These are phyloP conservation scores for Saccostrea cuccullata DNA, from an alignment of 1,140 invertebrate genomes.

Conservation along the genomic window DNA sequence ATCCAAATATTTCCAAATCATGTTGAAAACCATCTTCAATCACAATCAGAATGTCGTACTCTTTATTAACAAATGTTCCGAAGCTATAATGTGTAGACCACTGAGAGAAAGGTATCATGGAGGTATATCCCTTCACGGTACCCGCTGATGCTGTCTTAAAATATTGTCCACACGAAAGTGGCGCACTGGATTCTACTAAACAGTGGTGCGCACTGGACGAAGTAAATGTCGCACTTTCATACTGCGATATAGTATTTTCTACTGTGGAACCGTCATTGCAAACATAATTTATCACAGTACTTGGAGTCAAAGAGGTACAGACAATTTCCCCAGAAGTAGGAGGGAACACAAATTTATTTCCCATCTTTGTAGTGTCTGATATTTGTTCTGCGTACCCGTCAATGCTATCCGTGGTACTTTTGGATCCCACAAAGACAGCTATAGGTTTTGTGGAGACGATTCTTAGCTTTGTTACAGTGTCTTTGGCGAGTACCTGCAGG, in stretches of 20 bases:
- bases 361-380: slow-evolving; percentile 2
- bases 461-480: neutral
- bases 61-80: neutral
- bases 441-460: slow-evolving; percentile 2
- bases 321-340: neutral
- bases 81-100: slow-evolving; percentile 9
- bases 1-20: neutral
- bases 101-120: neutral
- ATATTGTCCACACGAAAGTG: slow-evolving; percentile 3
- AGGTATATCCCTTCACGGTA: neutral
- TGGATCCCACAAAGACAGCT: neutral
- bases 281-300: neutral
- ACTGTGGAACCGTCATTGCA: neutral
- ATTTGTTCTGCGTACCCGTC: slow-evolving; percentile 9
- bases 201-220: neutral
- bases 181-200: neutral
- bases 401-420: neutral
- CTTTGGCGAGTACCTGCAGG: neutral
- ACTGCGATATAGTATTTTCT: neutral
- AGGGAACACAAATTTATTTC: neutral
- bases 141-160: neutral
- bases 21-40: slow-evolving; percentile 4
- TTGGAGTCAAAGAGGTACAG: neutral
- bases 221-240: neutral
- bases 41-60: neutral